A percentile compares a stretch with the other conserved stretches of the same genome.
phyloP scores from a whole-genome alignment of 2,113 vertebrate genomes.

The Xenopus laevis region DNA sequence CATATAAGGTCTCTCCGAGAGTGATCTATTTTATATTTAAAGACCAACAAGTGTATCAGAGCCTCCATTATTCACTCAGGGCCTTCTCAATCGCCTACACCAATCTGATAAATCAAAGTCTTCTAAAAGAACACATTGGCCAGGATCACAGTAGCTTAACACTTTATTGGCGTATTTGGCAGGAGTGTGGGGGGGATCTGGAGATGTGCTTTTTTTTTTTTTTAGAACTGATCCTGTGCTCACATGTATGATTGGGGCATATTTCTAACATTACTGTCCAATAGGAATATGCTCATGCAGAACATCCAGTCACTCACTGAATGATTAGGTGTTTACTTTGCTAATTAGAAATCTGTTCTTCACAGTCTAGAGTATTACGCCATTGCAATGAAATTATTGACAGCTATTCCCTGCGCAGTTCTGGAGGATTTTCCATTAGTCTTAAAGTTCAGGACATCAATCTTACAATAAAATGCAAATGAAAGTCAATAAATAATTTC shows the following conservation, averaged over 20 bases:
- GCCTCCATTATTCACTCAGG: conserved; percentile 20
- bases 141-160: too few relatives aligned
- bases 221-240: too few relatives aligned
- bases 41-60: conserved; percentile 24
- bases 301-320: conserved; percentile 25
- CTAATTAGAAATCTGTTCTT: conserved; percentile 45
- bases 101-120: neutral
- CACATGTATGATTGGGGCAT: too few relatives aligned
- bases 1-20: conserved; percentile 28
- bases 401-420: conserved; percentile 15
- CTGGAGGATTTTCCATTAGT: conserved; percentile 18
- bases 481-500: conserved; percentile 36
- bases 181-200: too few relatives aligned
- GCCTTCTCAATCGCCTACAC: conserved; percentile 20
- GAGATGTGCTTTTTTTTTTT: too few relatives aligned
- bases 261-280: conserved; percentile 16
- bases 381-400: conserved; percentile 19
- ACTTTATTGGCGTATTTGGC: too few relatives aligned
- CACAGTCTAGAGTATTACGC: conserved; percentile 33
- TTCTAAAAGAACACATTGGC: too few relatives aligned
- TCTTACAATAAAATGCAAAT: conserved; percentile 35
- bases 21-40: conserved; percentile 40
- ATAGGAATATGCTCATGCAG: neutral
- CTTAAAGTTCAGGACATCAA: neutral
- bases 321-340: conserved; percentile 45